These are phyloP conservation scores for Phymorhynchus buccinoides DNA, from an alignment of 1,140 invertebrate species.

Conservation along the genomic window DNA sequence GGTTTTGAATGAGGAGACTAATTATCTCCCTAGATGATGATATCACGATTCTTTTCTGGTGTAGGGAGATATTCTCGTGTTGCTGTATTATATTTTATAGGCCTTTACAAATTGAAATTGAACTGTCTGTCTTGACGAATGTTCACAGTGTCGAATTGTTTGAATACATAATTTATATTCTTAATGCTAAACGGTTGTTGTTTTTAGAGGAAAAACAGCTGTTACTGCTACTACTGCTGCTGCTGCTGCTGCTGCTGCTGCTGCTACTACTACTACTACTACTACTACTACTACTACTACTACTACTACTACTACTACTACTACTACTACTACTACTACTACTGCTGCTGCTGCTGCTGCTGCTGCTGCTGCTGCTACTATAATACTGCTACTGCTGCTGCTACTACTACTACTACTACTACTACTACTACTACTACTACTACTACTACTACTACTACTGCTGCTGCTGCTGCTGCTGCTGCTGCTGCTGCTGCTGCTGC, in stretches of 20 bases:
- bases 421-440: conserved; percentile 33
- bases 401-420: conserved; percentile 26
- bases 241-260: neutral
- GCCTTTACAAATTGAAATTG: too few species aligned
- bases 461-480: conserved; percentile 20
- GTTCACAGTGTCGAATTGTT: too few species aligned
- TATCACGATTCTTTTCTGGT: too few species aligned
- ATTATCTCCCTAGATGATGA: too few species aligned
- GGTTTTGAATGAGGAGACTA: too few species aligned
- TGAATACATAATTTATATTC: too few species aligned
- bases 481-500: conserved; percentile 40
- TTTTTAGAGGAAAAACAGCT: neutral
- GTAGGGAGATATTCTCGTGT: too few species aligned
- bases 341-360: conserved; percentile 25
- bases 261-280: conserved; percentile 14
- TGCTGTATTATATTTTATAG: too few species aligned
- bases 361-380: conserved; percentile 14
- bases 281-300: conserved; percentile 33
- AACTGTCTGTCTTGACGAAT: too few species aligned
- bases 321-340: conserved; percentile 22
- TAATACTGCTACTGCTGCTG: too few species aligned
- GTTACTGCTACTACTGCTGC: too few species aligned
- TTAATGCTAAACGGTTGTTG: neutral
- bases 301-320: conserved; percentile 31
- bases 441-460: conserved; percentile 31